Percentiles rank a stretch among this genome's conserved stretches.
Conservation (phyloP, 2,888 invertebrate genomes). For the Thymelicus lineola region DNA sequence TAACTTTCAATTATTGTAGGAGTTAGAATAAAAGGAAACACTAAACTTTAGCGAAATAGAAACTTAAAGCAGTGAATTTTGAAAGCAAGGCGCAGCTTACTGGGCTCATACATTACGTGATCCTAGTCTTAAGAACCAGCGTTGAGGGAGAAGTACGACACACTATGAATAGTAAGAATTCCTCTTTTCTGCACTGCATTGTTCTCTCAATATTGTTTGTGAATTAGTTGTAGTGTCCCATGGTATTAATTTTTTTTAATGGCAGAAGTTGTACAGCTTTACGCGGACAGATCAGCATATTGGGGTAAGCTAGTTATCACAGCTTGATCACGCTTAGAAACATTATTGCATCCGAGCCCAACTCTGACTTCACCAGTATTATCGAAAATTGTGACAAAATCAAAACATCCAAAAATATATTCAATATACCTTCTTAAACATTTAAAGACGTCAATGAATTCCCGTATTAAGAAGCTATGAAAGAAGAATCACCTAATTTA, state of each 20-base stretch:
- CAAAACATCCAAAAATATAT: background rate
- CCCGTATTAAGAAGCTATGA: background rate
- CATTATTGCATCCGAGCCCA: too few species aligned
- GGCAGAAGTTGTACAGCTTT: too few species aligned
- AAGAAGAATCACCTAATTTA: conserved; percentile 20
- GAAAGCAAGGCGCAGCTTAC: conserved; percentile 32
- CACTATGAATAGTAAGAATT: conserved; percentile 34
- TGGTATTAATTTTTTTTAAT: too few species aligned
- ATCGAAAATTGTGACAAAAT: too few species aligned
- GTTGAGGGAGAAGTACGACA: conserved; percentile 25
- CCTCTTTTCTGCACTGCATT: conserved; percentile 22
- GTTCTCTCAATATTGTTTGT: conserved; percentile 14
- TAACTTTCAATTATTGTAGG: background rate
- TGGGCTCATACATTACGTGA: conserved; percentile 37
- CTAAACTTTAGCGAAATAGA: conserved; percentile 22
- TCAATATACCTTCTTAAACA: background rate
- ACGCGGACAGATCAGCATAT: too few species aligned
- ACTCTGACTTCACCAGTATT: too few species aligned
- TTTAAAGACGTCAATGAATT: conserved; percentile 8
- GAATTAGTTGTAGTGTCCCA: background rate
- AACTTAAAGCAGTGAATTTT: conserved; percentile 32
- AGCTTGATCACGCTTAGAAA: too few species aligned
- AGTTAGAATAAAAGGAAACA: conserved; percentile 25
- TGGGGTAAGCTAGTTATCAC: too few species aligned
- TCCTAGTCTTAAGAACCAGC: conserved; percentile 28